Base-by-base conservation (phyloP, 2,797 vertebrate genomes). In the Cichlasoma orientale region DNA sequence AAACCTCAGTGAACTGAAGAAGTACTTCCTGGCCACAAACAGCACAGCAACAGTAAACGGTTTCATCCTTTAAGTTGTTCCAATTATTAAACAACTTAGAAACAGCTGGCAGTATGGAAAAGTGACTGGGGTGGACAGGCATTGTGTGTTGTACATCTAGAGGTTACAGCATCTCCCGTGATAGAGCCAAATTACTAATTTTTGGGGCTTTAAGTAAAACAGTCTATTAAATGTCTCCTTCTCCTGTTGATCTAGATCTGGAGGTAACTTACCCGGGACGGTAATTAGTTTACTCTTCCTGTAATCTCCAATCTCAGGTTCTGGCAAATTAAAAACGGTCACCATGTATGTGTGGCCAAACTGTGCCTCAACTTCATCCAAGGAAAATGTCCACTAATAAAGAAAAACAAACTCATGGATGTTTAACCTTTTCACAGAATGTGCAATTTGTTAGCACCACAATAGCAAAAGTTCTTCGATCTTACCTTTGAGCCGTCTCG, bases 381-480 rank as follows among this genome's bases (percentile, higher is more conserved):
- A 79, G 18, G 84, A 90, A 86, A 95, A 95, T 1, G 21, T 88
- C 94, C 94, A 95, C 95, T 96, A 27, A 56, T 71, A 75, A 75
- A 76, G 31, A 79, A 66, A 72, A 44, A 27, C 38, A 38, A 54
- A 21, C 55, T n/a, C 25, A n/a, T 0, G 1, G 2, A 68, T 68
- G 47, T 68, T 52, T 29, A 50, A 29, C 27, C 25, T 68, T 68
- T 18, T 29, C 44, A 68, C 13, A 31, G 6, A 68, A 68, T 50
- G 44, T 68, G 44, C 14, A 31, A 52, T 68, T 50, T 50, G 25
- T 68, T 68, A 31, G 47, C 47, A 19, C 2, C 16, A 18, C 44
- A 47, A 6, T 47, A 68, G 63, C 33, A 38, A 52, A 27, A 44
- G 16, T 57, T 70, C 29, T 31, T 38, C 21, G n/a, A 25, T 85